Evolutionary conservation across 1,140 invertebrate genomes (phyloP), one percentile per base, ranked within the genome.

Genomic region (Aphis craccivora): DNA sequence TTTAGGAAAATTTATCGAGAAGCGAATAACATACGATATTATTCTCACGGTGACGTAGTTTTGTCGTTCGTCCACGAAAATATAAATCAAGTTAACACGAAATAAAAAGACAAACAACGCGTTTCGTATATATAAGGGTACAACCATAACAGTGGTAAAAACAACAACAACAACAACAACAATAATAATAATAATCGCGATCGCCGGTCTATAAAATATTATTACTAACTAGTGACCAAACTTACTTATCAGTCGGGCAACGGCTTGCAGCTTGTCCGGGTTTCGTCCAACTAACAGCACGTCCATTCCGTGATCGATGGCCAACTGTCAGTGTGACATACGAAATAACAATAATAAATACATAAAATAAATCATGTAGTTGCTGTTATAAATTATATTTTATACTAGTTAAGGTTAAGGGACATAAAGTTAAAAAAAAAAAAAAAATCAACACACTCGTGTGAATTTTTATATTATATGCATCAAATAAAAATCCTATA

Each of bases 271-370:
- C 43, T 90, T 90, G 20, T 90, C 51, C 35, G 51, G 35, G 35
- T 90, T 90, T n/a, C 88, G n/a, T 51, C 88, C 88, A 37, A 90
- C 88, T 35, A 90, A 23, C 35, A 90, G n/a, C 8, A 90, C 88
- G 88, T 90, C 88, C 88, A 90, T 90, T 22, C 88, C 88, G 35
- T 90, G 35, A 14, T 90, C 51, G 88, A 25, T 37, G 35, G 88
- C 88, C 88, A 90, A 25, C 88, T 90, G 35, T 18, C 35, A 11
- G 8, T 30, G 20, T 14, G 11, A 8, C 1, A 48, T 23, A 87
- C 86, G 2, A 86, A 23, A 86, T 43, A 23, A 40, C 23, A 40
- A 37, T 6, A 86, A 40, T 43, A 43, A 23, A 37, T 25, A 23
- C 43, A 43, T 83, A 40, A 76, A 76, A 76, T 76, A 76, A 76